phyloP scores from a whole-genome alignment of 2,888 invertebrate species.

The Cataglyphis rosenhaueri region DNA sequence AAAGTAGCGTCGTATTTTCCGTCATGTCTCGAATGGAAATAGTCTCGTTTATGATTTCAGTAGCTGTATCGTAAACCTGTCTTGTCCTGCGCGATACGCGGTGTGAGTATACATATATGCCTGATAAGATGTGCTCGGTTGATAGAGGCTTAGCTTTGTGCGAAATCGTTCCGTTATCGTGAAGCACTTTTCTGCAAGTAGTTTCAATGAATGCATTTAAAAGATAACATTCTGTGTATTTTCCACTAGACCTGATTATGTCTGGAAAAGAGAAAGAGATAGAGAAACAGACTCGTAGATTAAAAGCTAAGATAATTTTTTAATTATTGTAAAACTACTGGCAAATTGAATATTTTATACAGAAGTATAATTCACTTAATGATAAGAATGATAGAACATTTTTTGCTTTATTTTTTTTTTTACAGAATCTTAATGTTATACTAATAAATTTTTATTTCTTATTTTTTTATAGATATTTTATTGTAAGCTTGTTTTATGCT shows the following conservation, averaged over 20 bases:
- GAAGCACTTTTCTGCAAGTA: conserved; percentile 10
- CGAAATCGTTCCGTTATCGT: conserved; percentile 57
- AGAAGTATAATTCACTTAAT: not conserved
- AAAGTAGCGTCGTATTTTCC: conserved; percentile 6
- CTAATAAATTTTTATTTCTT: not conserved
- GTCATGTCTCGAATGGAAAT: conserved; percentile 31
- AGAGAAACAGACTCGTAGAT: not conserved
- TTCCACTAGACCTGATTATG: conserved; percentile 3
- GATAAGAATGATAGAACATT: not conserved
- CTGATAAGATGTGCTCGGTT: conserved; percentile 60
- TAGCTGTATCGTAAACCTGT: conserved; percentile 68
- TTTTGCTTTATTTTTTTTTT: not conserved
- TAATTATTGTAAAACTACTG: not conserved
- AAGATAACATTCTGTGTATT: conserved; percentile 1
- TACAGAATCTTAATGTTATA: not conserved
- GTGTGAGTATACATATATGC: conserved; percentile 57
- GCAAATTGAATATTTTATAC: not conserved
- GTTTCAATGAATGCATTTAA: conserved; percentile 24
- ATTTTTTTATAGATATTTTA: not conserved
- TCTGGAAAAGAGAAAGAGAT: no score
- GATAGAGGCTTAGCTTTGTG: conserved; percentile 43
- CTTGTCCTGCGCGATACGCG: conserved; percentile 41
- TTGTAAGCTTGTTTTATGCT: not conserved
- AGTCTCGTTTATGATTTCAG: conserved; percentile 60
- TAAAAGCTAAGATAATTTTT: not conserved